phyloP scores from a whole-genome alignment of 2,113 vertebrate species.

The Eulemur rufifrons region DNA sequence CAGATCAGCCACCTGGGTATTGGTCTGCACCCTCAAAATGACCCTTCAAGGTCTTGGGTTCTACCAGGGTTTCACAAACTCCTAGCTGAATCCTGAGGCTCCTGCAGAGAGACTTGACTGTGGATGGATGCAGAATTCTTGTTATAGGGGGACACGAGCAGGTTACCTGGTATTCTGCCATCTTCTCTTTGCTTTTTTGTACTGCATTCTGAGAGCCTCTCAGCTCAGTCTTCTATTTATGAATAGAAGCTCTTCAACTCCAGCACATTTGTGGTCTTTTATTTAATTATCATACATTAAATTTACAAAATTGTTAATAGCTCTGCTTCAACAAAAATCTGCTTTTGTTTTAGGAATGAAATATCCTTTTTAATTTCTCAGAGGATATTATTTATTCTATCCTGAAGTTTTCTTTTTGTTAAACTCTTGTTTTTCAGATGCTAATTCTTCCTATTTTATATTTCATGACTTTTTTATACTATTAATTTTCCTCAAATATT shows the following conservation, averaged over 20 bases:
- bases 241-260: background rate
- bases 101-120: background rate
- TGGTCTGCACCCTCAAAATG: background rate
- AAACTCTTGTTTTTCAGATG: background rate
- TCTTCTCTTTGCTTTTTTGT: background rate
- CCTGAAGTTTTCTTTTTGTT: background rate
- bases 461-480: background rate
- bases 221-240: background rate
- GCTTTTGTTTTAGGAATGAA: constrained; percentile 25
- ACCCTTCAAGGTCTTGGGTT: background rate
- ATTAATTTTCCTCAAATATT: constrained; percentile 23
- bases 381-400: background rate
- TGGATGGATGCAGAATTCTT: background rate
- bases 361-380: background rate
- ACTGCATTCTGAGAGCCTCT: background rate
- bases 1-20: background rate
- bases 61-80: background rate
- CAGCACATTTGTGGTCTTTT: background rate
- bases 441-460: background rate
- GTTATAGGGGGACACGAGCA: background rate
- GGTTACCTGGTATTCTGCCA: background rate
- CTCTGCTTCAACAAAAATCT: background rate
- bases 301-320: background rate
- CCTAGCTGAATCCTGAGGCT: background rate
- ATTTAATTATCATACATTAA: constrained; percentile 6